Evolutionary conservation across 1,140 invertebrate genomes (phyloP).

Genomic region (Melitaea cinxia): DNA sequence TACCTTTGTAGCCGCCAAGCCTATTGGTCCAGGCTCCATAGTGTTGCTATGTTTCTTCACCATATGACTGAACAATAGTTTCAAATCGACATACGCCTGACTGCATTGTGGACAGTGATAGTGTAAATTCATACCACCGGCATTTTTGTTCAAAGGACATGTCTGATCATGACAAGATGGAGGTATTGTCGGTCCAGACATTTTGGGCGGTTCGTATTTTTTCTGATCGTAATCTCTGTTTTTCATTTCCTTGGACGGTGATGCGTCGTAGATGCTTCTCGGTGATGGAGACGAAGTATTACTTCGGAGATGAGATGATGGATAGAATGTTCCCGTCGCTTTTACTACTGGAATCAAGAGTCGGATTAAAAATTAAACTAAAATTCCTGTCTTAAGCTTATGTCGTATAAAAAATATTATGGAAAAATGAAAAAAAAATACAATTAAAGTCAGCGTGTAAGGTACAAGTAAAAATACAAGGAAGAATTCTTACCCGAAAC

Average conservation of each 20-base stretch:
- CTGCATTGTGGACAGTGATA: slow-evolving; percentile 75
- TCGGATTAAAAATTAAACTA: slow-evolving; percentile 26
- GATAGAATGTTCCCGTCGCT: slow-evolving; percentile 96
- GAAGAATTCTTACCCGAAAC: slow-evolving; percentile 73
- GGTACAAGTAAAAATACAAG: slow-evolving; percentile 1
- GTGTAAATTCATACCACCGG: slow-evolving; percentile 71
- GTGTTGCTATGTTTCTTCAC: slow-evolving; percentile 73
- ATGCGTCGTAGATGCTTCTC: slow-evolving; percentile 70
- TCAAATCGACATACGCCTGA: slow-evolving; percentile 73
- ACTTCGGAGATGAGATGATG: slow-evolving; percentile 88
- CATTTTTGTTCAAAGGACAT: slow-evolving; percentile 72
- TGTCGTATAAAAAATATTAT: no score
- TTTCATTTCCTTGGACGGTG: slow-evolving; percentile 71
- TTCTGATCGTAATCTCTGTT: slow-evolving; percentile 65
- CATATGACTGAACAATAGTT: slow-evolving; percentile 73
- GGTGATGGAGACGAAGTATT: slow-evolving; percentile 67
- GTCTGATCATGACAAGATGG: slow-evolving; percentile 69
- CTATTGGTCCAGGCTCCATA: slow-evolving; percentile 67
- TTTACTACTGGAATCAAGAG: slow-evolving; percentile 91
- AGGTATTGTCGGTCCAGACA: slow-evolving; percentile 65
- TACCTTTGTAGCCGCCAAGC: slow-evolving; percentile 78
- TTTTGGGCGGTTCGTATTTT: slow-evolving; percentile 57
- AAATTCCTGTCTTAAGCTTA: background rate
- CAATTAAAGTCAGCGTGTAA: no score
- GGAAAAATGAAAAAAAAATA: no score